A percentile compares a stretch with the other conserved stretches of the same genome.
These are phyloP conservation scores for Lasioglossum lativentre DNA, from an alignment of 2,888 invertebrate genomes.

Conservation along the genomic window DNA sequence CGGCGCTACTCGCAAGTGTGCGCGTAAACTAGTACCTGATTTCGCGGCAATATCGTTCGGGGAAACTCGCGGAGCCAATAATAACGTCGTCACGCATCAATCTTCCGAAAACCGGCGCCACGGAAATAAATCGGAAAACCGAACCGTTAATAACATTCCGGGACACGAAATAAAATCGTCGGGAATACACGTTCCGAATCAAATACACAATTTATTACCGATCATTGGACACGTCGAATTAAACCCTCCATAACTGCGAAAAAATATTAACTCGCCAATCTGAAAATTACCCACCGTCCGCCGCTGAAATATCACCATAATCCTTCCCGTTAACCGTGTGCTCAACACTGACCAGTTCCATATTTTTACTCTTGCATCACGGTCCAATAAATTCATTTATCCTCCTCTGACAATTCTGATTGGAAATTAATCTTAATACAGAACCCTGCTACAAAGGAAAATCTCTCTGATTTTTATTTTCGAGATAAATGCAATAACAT, in stretches of 20 bases:
- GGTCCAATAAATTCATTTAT: neutral
- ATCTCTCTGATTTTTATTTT: neutral
- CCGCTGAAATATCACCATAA: neutral
- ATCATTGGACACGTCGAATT: neutral
- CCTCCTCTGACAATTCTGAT: neutral
- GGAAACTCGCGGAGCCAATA: conserved; percentile 18
- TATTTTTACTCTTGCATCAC: neutral
- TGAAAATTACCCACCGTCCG: neutral
- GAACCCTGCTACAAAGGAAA: neutral
- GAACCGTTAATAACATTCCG: neutral
- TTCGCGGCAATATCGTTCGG: conserved; percentile 35
- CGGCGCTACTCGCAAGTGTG: conserved; percentile 41
- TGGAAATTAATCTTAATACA: neutral
- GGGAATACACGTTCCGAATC: neutral
- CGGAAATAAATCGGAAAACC: neutral
- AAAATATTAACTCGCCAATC: neutral
- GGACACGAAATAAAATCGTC: neutral
- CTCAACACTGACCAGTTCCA: too few relatives aligned
- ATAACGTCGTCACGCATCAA: conserved; percentile 11
- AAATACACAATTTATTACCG: neutral
- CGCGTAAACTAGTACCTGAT: conserved; percentile 49
- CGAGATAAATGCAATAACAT: neutral
- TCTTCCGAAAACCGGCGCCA: neutral
- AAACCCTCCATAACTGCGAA: neutral
- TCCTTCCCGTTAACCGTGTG: neutral